phyloP scores from a whole-genome alignment of 2,113 vertebrate genomes.

The Forbesichthys papilliferus region DNA sequence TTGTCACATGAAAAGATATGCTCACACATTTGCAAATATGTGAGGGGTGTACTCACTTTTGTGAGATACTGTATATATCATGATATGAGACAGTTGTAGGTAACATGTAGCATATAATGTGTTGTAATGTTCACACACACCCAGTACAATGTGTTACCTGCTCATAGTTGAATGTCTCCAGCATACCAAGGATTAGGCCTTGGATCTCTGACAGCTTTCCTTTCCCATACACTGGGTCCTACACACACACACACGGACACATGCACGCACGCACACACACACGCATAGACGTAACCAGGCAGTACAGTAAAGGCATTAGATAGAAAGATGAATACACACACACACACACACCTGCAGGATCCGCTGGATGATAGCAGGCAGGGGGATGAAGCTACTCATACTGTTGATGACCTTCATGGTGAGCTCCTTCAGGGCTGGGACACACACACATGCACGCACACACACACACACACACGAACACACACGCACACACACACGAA shows the following conservation, averaged over 20 bases:
- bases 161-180: conserved; percentile 92
- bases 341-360: conserved; percentile 73
- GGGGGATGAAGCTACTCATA: conserved; percentile 93
- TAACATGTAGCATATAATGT: not conserved
- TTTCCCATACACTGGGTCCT: conserved; percentile 97
- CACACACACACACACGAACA: not conserved
- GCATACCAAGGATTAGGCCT: conserved; percentile 93
- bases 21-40: too few relatives aligned
- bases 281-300: not conserved
- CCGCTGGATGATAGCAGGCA: conserved; percentile 91
- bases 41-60: too few relatives aligned
- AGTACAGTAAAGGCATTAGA: not conserved
- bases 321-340: not conserved
- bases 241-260: conserved; percentile 22
- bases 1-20: not conserved
- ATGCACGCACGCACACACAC: conserved; percentile 15
- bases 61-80: not conserved
- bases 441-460: conserved; percentile 3
- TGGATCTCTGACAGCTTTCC: conserved; percentile 97
- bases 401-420: conserved; percentile 95
- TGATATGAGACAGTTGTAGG: not conserved
- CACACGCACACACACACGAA: not conserved
- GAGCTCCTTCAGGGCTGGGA: conserved; percentile 87
- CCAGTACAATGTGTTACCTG: not conserved
- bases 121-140: not conserved